Evolutionary conservation across 2,797 vertebrate species (phyloP).

Genomic region (Antrozous pallidus): DNA sequence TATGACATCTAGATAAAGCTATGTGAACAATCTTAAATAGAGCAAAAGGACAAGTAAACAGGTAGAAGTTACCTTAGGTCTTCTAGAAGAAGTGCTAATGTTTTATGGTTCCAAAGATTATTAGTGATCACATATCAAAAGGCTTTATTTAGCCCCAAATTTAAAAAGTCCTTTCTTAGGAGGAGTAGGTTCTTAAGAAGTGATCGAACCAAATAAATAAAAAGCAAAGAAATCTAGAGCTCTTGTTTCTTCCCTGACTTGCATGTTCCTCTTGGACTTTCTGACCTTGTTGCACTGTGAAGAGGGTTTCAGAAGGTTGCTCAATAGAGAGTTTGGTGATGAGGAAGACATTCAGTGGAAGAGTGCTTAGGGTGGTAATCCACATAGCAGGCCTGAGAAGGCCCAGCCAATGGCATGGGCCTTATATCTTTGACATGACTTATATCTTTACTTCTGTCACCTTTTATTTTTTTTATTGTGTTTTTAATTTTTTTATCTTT

Average conservation of each 20-base stretch:
- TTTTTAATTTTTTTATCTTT: no score
- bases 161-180: not conserved
- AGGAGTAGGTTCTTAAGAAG: not conserved
- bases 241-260: not conserved
- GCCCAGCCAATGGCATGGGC: not conserved
- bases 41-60: not conserved
- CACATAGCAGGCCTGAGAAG: not conserved
- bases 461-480: no score
- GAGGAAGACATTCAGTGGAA: rapidly evolving
- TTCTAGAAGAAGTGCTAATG: not conserved
- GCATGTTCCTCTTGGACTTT: not conserved
- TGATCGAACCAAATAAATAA: not conserved
- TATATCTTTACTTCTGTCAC: no score
- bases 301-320: not conserved
- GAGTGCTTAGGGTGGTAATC: no score
- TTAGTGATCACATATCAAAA: not conserved
- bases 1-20: not conserved
- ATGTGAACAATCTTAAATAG: not conserved
- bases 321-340: not conserved
- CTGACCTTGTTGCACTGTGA: not conserved
- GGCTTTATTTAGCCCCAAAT: not conserved
- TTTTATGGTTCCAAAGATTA: not conserved
- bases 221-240: not conserved
- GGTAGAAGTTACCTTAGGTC: not conserved
- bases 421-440: not conserved